These are phyloP conservation scores for Amphiprion percula DNA, from an alignment of 2,113 vertebrate genomes.

Conservation along the genomic window DNA sequence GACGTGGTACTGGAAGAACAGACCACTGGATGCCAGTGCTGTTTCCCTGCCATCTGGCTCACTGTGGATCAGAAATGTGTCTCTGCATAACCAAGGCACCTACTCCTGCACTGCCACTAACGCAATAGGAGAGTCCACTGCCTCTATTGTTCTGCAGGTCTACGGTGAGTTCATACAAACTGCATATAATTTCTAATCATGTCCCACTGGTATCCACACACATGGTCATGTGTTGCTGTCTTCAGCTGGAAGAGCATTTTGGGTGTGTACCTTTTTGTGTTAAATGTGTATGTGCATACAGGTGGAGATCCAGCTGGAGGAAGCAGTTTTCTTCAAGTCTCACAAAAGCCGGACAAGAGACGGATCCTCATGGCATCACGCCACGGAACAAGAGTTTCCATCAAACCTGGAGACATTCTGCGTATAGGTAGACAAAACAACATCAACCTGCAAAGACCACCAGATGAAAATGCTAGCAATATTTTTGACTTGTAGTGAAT, in stretches of 20 bases:
- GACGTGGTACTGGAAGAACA: slow-evolving; percentile 85
- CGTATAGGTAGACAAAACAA: slow-evolving; percentile 82
- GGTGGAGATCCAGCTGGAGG: slow-evolving; percentile 17
- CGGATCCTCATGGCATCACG: slow-evolving; percentile 85
- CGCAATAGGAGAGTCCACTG: slow-evolving; percentile 84
- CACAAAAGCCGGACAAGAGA: slow-evolving; percentile 79
- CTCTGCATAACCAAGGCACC: slow-evolving; percentile 82
- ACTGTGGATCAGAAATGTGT: slow-evolving; percentile 87
- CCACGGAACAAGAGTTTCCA: slow-evolving; percentile 75
- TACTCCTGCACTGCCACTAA: slow-evolving; percentile 89
- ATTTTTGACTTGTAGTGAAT: too few relatives aligned
- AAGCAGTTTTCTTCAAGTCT: slow-evolving; percentile 56
- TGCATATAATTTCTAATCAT: too few relatives aligned
- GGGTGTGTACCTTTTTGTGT: background rate
- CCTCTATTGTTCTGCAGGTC: slow-evolving; percentile 81
- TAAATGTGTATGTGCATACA: slow-evolving; percentile 3
- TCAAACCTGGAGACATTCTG: slow-evolving; percentile 82
- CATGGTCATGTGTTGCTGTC: too few relatives aligned
- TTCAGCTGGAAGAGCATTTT: too few relatives aligned
- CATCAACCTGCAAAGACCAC: too few relatives aligned
- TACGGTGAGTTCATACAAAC: slow-evolving; percentile 77
- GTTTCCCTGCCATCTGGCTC: slow-evolving; percentile 83
- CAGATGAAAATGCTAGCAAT: too few relatives aligned
- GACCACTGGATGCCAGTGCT: slow-evolving; percentile 58
- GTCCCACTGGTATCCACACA: background rate